Conservation (phyloP, 2,888 invertebrate species). For the Trichopria drosophilae region DNA sequence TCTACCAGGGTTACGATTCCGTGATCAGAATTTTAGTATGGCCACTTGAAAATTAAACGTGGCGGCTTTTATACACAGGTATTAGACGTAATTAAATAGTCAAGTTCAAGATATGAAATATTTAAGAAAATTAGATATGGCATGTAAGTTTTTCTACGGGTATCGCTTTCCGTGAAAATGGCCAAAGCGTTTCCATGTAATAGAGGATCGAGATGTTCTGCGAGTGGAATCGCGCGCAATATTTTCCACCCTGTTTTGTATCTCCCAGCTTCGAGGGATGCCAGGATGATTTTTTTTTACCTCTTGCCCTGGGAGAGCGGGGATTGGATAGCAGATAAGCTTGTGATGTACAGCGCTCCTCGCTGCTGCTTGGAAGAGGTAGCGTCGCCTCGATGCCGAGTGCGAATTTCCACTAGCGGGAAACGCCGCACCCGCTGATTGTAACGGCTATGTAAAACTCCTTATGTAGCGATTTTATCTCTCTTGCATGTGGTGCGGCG, state of each 20-base stretch:
- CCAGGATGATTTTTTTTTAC: conserved; percentile 13
- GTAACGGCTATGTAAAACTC: conserved; percentile 25
- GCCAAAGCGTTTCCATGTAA: no score
- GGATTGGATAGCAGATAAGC: conserved; percentile 31
- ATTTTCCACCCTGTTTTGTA: conserved; percentile 23
- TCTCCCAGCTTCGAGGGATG: conserved; percentile 22
- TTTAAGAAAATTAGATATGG: no score
- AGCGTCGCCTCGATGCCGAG: no score
- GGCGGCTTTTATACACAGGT: no score
- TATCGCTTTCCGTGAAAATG: no score
- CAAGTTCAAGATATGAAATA: no score
- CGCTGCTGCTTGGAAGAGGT: conserved; percentile 15
- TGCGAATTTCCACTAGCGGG: conserved; percentile 25
- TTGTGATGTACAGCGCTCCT: conserved; percentile 27
- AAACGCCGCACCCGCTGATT: conserved; percentile 28
- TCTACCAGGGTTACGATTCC: no score
- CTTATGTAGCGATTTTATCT: conserved; percentile 36
- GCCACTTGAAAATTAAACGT: no score
- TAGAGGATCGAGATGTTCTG: no score
- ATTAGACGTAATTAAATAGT: no score
- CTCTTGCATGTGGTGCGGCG: conserved; percentile 30
- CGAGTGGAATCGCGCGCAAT: conserved; percentile 23
- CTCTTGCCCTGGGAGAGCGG: conserved; percentile 17
- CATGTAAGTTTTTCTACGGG: no score
- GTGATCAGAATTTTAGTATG: no score